Base-by-base conservation (phyloP, 2,888 invertebrate genomes). In the Sesamia inferens region DNA sequence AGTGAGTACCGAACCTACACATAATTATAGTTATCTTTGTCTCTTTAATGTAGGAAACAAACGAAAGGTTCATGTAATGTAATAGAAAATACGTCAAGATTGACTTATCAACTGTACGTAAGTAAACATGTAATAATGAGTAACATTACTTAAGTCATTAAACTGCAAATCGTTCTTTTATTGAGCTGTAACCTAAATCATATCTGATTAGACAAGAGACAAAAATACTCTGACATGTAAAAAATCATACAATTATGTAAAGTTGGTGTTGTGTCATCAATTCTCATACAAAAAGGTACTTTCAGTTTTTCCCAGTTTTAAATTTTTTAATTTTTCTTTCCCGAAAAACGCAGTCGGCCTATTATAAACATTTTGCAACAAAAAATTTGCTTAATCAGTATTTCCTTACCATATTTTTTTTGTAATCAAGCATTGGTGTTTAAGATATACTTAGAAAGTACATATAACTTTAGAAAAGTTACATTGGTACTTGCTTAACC, bases 31-130 rank as follows among this genome's bases (percentile, higher is more conserved):
- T 11, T 72, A 63, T 73, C 48, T 14, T 55, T 55, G 48, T 44
- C 16, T 63, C 16, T n/a, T 47, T 22, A 55, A 59, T 31, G 19
- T 51, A 62, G 62, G 69, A 68, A 62, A 69, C 31, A 31, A 54
- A 55, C 7, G 16, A 55, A 57, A 51, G n/a, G 44, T 58, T 51
- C 31, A 71, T 44, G 39, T 42, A 14, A 67, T 51, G 13, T 31
- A 51, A 48, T 73, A 64, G 68, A 10, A 78, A 78, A 78, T 65
- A 79, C 80, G 76, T 66, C 31, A 16, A 51, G 13, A 62, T 78
- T 51, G 31, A 48, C 11, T 31, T 24, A 51, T 42, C 19, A 24
- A n/a, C 7, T 51, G 47, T 3, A 14, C 1, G 39, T 14, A 8
- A 0, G n/a, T 51, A 31, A 74, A 64, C 48, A 57, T 54, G 31